Evolutionary conservation across 2,888 invertebrate genomes (phyloP).

Genomic region (Limnephilus auricula): DNA sequence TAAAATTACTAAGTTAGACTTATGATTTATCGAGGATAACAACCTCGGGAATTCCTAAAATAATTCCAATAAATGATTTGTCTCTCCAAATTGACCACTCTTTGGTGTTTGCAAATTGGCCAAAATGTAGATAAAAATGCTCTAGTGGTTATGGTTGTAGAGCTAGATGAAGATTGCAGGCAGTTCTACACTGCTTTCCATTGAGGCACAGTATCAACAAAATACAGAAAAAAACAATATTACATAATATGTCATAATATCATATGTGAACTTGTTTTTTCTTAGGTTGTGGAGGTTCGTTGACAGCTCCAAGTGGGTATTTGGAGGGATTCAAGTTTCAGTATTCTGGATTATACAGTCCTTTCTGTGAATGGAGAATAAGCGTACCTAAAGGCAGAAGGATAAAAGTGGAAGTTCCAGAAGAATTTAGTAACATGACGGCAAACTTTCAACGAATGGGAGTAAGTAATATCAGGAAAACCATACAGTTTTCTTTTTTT

Average conservation of each 20-base stretch:
- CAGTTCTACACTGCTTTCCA: too few relatives aligned
- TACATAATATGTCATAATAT: neutral
- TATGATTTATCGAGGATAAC: too few relatives aligned
- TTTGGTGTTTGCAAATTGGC: too few relatives aligned
- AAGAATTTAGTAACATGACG: neutral
- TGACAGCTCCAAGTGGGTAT: constrained; percentile 81
- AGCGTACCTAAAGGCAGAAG: constrained; percentile 80
- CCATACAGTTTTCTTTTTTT: neutral
- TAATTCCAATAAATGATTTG: too few relatives aligned
- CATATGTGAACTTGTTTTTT: constrained; percentile 58
- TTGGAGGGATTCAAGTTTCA: constrained; percentile 88
- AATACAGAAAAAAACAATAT: neutral
- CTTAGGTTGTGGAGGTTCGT: constrained; percentile 82
- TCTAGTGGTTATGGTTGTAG: neutral
- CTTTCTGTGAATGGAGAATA: constrained; percentile 85
- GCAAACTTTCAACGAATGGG: constrained; percentile 68
- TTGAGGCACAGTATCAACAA: too few relatives aligned
- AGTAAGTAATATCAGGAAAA: constrained; percentile 26
- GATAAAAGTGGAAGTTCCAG: constrained; percentile 75
- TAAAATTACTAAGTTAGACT: too few relatives aligned
- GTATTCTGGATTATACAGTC: constrained; percentile 70
- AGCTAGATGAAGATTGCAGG: too few relatives aligned
- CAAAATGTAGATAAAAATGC: too few relatives aligned
- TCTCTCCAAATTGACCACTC: too few relatives aligned
- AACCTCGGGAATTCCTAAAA: too few relatives aligned